Conservation (phyloP, 2,797 vertebrate species). For the Steatocranus sp. region DNA sequence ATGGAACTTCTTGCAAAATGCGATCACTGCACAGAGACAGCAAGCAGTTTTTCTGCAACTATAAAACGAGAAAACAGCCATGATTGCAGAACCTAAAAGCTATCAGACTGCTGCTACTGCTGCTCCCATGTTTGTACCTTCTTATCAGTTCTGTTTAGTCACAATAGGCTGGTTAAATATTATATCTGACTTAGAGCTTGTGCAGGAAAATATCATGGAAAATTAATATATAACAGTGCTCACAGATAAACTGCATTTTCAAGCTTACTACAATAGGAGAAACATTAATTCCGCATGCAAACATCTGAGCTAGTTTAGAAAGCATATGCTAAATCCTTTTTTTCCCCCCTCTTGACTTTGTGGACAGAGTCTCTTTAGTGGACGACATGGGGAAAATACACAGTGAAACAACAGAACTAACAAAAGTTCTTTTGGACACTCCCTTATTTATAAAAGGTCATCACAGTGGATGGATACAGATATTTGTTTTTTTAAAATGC, state of each 20-base stretch:
- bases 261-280: not conserved
- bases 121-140: not conserved
- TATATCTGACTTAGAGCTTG: not conserved
- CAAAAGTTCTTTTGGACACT: not conserved
- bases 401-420: not conserved
- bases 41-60: slow-evolving; percentile 98
- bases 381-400: not conserved
- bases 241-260: not conserved
- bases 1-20: slow-evolving; percentile 97
- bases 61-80: slow-evolving; percentile 11
- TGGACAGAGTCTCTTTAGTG: not conserved
- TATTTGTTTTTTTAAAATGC: not conserved
- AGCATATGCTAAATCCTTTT: not conserved
- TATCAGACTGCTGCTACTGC: not conserved
- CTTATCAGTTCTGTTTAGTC: not conserved
- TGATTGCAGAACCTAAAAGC: not conserved
- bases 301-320: not conserved
- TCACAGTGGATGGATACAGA: not conserved
- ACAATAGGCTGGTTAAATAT: not conserved
- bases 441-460: not conserved
- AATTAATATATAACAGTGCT: not conserved
- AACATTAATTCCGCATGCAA: not conserved
- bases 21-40: slow-evolving; percentile 98
- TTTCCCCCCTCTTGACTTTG: fast-evolving
- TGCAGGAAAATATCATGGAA: not conserved